Base-by-base conservation (phyloP, 2,113 vertebrate species). In the Macquaria ambigua region DNA sequence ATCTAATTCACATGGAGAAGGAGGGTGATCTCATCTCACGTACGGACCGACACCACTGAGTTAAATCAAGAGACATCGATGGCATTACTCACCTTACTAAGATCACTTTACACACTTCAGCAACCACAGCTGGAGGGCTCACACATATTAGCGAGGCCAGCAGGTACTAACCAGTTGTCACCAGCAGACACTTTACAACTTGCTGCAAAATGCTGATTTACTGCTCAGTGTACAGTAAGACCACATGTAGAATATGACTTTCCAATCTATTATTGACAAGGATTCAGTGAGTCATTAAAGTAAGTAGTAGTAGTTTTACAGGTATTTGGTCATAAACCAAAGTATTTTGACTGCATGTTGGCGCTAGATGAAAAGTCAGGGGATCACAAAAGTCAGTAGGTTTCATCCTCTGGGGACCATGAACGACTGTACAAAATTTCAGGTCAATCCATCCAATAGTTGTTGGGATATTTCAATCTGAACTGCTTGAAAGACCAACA, bases 51-150 rank as follows among this genome's bases (percentile, higher is more conserved):
- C 58, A 64, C 70, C 63, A 39, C 28, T 25, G 39, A 69, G 34
- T 39, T 62, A 87, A 74, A 69, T 67, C 59, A 72, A 67, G 50
- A 74, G 25, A 64, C 79, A 77, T 28, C 9, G 18, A 46, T 72
- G 79, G 59, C 28, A 70, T 83, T 72, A 64, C 50, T 77, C 74
- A 63, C 55, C 61, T 72, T 39, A 31, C 53, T 69, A 59, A 78
- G 77, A 83, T 87, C 77, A 52, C 39, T 77, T 81, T 69, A 81
- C 66, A 74, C 75, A 62, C 62, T 63, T 20, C 20, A 62, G 63
- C 77, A 86, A 15, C 77, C 68, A 70, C 70, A 69, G 80, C 46
- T 81, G 77, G 59, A 53, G 46, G 43, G 46, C 72, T 77, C 63
- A 28, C 58, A 48, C 68, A 48, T 55, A 55, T 86, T 53, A 70